Evolutionary conservation across 2,113 vertebrate species (phyloP), one percentile per base, ranked within the genome.

Genomic region (Melanostigma gelatinosum): DNA sequence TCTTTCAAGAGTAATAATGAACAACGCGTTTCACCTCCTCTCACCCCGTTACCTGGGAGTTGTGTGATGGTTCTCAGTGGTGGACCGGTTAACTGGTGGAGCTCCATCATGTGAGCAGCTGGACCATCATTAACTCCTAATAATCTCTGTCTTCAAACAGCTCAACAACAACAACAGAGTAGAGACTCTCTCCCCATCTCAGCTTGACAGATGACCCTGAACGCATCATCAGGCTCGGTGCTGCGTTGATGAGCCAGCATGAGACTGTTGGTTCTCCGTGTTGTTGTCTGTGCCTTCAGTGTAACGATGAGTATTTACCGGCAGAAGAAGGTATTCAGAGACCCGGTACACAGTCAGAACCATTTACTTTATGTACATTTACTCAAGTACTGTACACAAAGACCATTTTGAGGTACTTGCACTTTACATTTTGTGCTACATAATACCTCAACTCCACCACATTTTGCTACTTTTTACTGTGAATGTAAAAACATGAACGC

Each of bases 171-270:
- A 12, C n/a, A 55, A 1, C 55, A 34, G 64, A 34, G 63, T 54
- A 15, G 52, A 40, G 24, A 57, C 46, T 20, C 58, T 29, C 62
- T 24, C 54, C 63, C 44, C 55, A 1, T 73, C 46, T 29, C 55
- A 8, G 50, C 34, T 42, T 76, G 77, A 71, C 83, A 46, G 77
- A 72, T 24, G 77, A 72, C 67, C 77, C 46, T 77, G 73, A 85
- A 85, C 4, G 68, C 78, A 80, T 72, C 77, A 77, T 80, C 77
- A 80, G 22, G 61, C 61, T 29, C 46, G 1, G n/a, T 5, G 44
- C 62, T 62, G 78, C 62, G 13, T 85, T 77, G 20, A 68, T 27
- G 68, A 61, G 34, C 72, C 54, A 5, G 27, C 24, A 11, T 2
- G 57, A 54, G 58, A 48, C 18, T 46, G 68, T 73, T 42, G 78